phyloP scores from a whole-genome alignment of 2,797 vertebrate genomes.

The Danio aesculapii region DNA sequence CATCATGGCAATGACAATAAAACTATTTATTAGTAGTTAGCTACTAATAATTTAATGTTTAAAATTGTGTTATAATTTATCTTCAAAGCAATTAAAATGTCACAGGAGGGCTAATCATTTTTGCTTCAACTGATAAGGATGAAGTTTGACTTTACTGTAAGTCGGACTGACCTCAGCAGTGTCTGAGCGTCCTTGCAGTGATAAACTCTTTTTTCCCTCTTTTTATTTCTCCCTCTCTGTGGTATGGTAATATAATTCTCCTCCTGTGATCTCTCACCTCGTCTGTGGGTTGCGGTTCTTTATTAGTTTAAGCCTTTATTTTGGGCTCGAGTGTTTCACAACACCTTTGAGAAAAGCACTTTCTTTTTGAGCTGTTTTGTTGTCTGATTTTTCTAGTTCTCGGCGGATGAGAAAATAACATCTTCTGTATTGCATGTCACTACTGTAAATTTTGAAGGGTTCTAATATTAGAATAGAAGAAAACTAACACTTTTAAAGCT shows the following conservation, averaged over 20 bases:
- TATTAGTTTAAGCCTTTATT: conserved; percentile 19
- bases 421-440: not conserved
- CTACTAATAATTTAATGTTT: too few species aligned
- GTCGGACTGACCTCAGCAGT: not conserved
- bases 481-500: not conserved
- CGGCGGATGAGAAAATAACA: not conserved
- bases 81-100: too few species aligned
- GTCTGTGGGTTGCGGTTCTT: conserved; percentile 2
- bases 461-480: not conserved
- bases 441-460: not conserved
- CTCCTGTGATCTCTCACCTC: not conserved
- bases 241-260: conserved; percentile 9
- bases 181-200: not conserved
- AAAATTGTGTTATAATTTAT: too few species aligned
- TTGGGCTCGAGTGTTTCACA: not conserved
- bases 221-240: conserved; percentile 14
- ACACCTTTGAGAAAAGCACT: not conserved
- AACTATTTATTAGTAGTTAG: too few species aligned
- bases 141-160: not conserved
- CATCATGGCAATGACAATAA: too few species aligned
- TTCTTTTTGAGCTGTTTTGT: conserved; percentile 4
- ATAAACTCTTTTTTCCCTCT: not conserved
- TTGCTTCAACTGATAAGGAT: not conserved
- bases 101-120: too few species aligned
- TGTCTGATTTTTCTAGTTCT: not conserved